Percentiles rank a stretch among this genome's conserved stretches.
Evolutionary conservation across 2,888 invertebrate genomes (phyloP).

Genomic region (Orgyia antiqua): DNA sequence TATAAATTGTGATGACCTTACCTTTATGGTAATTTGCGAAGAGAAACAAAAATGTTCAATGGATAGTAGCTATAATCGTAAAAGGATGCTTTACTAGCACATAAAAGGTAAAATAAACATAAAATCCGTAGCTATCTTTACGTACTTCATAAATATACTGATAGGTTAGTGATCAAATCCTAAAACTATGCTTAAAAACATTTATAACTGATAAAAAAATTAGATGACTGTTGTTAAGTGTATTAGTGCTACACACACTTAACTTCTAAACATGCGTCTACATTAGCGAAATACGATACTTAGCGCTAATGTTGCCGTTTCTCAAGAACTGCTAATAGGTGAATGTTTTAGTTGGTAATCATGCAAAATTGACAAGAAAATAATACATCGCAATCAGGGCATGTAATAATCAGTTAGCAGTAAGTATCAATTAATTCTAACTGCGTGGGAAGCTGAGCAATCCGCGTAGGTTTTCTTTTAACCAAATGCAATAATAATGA

Average conservation of each 20-base stretch:
- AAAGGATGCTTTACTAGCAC: constrained; percentile 2
- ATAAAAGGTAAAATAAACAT: constrained; percentile 2
- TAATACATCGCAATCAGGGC: constrained; percentile 10
- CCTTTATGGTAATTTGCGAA: constrained; percentile 13
- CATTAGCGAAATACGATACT: no score
- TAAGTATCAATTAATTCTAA: constrained; percentile 15
- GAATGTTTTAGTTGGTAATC: no score
- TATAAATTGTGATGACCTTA: constrained; percentile 12
- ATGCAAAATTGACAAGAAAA: no score
- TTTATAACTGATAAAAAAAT: no score
- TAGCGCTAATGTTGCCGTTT: no score
- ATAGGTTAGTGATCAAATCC: no score
- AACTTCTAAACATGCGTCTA: no score
- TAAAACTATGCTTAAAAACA: no score
- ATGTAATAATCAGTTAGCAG: constrained; percentile 15
- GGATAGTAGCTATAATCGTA: constrained; percentile 6
- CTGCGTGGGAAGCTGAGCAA: constrained; percentile 17
- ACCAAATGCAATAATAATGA: constrained; percentile 13
- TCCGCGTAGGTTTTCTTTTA: constrained; percentile 12
- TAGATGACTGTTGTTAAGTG: no score
- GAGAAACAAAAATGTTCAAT: constrained; percentile 8
- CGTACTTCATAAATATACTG: no score
- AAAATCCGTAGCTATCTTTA: constrained; percentile 2
- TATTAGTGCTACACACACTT: no score
- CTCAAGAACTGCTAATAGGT: no score